phyloP scores from a whole-genome alignment of 2,888 invertebrate species.

The Cremastobaeus sp. region DNA sequence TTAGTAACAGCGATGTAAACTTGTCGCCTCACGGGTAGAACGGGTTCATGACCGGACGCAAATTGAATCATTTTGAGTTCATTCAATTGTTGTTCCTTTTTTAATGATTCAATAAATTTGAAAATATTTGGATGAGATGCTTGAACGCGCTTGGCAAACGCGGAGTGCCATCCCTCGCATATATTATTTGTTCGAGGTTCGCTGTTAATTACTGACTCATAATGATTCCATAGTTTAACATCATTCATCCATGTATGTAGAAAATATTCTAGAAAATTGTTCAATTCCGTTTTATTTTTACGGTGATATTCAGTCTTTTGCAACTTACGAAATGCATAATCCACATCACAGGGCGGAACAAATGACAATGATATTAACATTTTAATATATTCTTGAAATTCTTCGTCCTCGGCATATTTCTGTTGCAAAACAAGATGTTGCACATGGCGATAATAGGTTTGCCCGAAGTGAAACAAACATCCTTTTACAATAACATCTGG shows the following conservation, averaged over 20 bases:
- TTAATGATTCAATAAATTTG: conserved; percentile 8
- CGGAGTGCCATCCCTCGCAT: conserved; percentile 10
- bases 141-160: background rate
- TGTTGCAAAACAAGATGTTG: background rate
- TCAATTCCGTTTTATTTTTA: background rate
- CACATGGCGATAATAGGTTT: conserved; percentile 9
- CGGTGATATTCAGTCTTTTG: background rate
- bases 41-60: background rate
- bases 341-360: conserved; percentile 1
- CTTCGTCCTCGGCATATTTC: background rate
- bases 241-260: background rate
- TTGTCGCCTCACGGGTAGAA: too few relatives aligned
- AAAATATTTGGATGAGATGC: conserved; percentile 8
- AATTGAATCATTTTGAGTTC: conserved; percentile 8
- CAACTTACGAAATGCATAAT: background rate
- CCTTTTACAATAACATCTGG: conserved; percentile 11
- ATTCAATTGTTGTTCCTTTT: conserved; percentile 2
- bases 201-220: conserved; percentile 2
- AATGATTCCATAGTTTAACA: conserved; percentile 20
- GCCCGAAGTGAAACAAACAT: conserved; percentile 9
- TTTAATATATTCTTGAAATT: conserved; percentile 16
- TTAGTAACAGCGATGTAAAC: too few relatives aligned
- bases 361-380: conserved; percentile 16
- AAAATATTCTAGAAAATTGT: background rate
- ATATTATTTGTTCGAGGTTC: conserved; percentile 15